Evolutionary conservation across 2,888 invertebrate genomes (phyloP), one percentile per base, ranked within the genome.

Genomic region (Diplolepis rosae): DNA sequence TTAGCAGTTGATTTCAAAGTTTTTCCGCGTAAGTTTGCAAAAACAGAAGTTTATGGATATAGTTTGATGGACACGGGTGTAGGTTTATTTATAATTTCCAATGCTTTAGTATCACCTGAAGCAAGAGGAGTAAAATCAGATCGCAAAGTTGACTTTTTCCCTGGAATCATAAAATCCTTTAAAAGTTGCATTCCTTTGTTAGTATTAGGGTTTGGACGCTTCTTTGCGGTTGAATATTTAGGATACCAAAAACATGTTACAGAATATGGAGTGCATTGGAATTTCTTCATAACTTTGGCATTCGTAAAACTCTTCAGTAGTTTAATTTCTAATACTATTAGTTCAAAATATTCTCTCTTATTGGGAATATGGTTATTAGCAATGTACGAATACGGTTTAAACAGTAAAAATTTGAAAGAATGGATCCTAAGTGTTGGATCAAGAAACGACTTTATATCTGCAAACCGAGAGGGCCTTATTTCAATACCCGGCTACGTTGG

Each of bases 261-360:
- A 0, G 99, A 99, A 88, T 99, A 99, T 90, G 99, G 99, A 0
- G 92, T 94, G 0, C 98, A 99, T 88, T 98, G 98, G 96, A 99
- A 99, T 89, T 99, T 99, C 87, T 99, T 99, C 89, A 94, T 98
- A 78, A 98, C 98, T 0, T 89, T 99, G 70, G 97, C 96, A 2
- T 89, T 94, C 48, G 94, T 96, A 18, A 97, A 96, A 89, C 86
- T 96, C 1, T 83, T 95, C 22, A 93, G 94, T 45, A 92, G 93
- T 0, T 76, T 93, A 7, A 82, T 95, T 50, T 89, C 94, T 54
- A 90, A 89, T 65, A 86, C 91, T 9, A 87, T 93, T 1, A 88
- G 90, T 39, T 88, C 91, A 0, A 87, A 89, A 48, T 89, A 90
- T 56, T 87, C 93, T 24, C 89, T 93, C 65, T 72, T 91, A 6